phyloP scores from a whole-genome alignment of 1,140 invertebrate genomes.

The Oscheius sp. region DNA sequence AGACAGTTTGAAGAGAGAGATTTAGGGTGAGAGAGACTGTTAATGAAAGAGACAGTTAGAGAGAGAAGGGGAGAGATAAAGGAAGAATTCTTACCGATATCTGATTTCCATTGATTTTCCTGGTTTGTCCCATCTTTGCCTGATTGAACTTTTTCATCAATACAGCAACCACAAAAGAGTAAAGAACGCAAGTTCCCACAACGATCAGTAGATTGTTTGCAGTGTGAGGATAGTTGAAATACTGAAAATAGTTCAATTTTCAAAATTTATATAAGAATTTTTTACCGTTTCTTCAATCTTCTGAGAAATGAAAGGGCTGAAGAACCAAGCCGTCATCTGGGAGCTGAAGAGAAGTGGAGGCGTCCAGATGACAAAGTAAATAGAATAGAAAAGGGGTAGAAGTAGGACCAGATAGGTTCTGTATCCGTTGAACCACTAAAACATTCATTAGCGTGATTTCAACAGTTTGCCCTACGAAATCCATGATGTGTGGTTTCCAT shows the following conservation, averaged over 20 bases:
- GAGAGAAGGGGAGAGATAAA: too few relatives aligned
- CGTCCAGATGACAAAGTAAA: slow-evolving; percentile 26
- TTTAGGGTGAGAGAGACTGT: too few relatives aligned
- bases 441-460: too few relatives aligned
- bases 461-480: too few relatives aligned
- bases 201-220: slow-evolving; percentile 28
- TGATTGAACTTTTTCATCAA: slow-evolving; percentile 13
- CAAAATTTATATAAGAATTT: neutral
- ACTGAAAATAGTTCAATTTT: slow-evolving; percentile 26
- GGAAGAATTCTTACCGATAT: neutral
- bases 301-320: slow-evolving; percentile 26
- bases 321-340: slow-evolving; percentile 30
- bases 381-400: slow-evolving; percentile 23
- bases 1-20: too few relatives aligned
- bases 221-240: slow-evolving; percentile 25
- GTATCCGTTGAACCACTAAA: slow-evolving; percentile 18
- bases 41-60: too few relatives aligned
- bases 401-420: slow-evolving; percentile 19
- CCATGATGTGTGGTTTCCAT: neutral
- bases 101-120: neutral
- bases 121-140: neutral
- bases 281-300: neutral
- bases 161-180: slow-evolving; percentile 16
- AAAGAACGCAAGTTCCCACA: slow-evolving; percentile 26
- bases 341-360: slow-evolving; percentile 36